These are phyloP conservation scores for Erythrocercus mccallii DNA, from an alignment of 2,113 vertebrate species.

Conservation along the genomic window DNA sequence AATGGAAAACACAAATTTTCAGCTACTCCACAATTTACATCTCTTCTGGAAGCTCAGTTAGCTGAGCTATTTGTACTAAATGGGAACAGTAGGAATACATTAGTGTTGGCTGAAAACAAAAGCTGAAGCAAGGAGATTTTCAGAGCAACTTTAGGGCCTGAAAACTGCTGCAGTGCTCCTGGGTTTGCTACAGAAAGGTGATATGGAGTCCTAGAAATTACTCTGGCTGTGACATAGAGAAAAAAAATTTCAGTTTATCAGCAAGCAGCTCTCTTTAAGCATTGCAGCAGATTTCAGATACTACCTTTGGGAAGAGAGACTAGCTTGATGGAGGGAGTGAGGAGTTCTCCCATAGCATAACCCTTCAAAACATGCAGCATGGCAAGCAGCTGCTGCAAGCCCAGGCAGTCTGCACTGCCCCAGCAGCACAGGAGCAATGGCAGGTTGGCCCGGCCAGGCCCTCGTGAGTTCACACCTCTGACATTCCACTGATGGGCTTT, in stretches of 20 bases:
- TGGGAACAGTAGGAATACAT: neutral
- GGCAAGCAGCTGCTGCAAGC: neutral
- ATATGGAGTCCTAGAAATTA: neutral
- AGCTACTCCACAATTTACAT: neutral
- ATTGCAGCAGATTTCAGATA: neutral
- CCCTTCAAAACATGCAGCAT: neutral
- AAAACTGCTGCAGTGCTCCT: neutral
- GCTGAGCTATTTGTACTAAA: neutral
- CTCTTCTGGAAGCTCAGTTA: neutral
- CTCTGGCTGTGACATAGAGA: neutral
- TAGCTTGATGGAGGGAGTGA: neutral
- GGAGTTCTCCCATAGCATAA: neutral
- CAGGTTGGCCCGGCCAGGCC: neutral
- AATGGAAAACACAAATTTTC: neutral
- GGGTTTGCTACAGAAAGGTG: neutral
- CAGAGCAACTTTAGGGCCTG: neutral
- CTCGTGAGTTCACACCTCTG: neutral
- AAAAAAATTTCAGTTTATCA: neutral
- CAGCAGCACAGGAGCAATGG: fast-evolving
- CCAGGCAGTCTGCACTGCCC: fast-evolving
- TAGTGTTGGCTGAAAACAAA: neutral
- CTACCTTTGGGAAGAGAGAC: neutral
- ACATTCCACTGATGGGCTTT: neutral
- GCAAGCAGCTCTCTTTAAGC: neutral
- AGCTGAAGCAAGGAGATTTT: neutral